Conservation (phyloP, 2,888 invertebrate species). For the Mythimna albipuncta region DNA sequence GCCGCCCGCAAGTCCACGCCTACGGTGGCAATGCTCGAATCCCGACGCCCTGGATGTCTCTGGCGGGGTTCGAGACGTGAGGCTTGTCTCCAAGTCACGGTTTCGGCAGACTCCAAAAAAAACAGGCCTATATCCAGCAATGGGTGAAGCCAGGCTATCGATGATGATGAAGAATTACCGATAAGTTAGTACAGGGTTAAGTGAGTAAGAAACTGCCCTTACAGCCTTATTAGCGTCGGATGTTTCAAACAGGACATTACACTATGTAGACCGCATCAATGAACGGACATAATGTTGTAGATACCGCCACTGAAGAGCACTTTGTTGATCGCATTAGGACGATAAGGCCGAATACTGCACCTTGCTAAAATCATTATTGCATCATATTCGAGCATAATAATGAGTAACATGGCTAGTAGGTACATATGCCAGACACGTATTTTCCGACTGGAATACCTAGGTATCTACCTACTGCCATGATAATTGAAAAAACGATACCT, state of each 20-base stretch:
- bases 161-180: neutral
- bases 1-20: no score
- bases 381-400: slow-evolving; percentile 3
- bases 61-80: no score
- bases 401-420: neutral
- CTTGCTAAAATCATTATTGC: slow-evolving; percentile 44
- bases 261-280: slow-evolving; percentile 25
- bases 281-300: slow-evolving; percentile 36
- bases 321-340: slow-evolving; percentile 37
- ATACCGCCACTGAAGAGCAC: slow-evolving; percentile 37
- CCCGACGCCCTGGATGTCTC: no score
- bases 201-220: neutral
- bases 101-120: no score
- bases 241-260: slow-evolving; percentile 32
- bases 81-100: no score
- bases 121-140: no score
- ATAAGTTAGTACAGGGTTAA: neutral
- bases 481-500: neutral
- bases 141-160: no score
- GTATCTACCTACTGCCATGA: neutral
- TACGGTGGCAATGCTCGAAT: no score
- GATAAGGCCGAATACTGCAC: slow-evolving; percentile 46
- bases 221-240: slow-evolving; percentile 10
- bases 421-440: neutral
- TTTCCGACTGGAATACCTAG: neutral